Base-by-base conservation (phyloP, 2,888 invertebrate genomes). In the Xylocampa areola region DNA sequence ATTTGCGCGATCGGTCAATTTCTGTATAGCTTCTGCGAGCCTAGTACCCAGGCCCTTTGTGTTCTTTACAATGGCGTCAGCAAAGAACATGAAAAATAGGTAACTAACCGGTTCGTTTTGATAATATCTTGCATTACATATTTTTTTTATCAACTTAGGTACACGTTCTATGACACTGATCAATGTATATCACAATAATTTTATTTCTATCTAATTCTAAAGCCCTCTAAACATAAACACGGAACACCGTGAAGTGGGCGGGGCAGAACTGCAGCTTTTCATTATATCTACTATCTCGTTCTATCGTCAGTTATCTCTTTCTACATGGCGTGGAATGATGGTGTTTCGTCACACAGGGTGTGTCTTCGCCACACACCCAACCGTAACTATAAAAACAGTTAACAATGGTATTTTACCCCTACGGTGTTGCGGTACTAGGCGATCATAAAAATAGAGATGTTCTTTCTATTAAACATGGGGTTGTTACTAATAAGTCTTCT, bases 1-100 rank as follows among this genome's bases (percentile, higher is more conserved):
- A 92, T 92, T 92, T 91, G 89, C 86, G 81, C 88, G 88, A 89
- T 87, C 90, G 87, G 90, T 89, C 90, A 90, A 90, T 90, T 89
- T 87, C 87, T 85, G 75, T 81, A 82, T 83, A 80, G 82, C 76
- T 78, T 80, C 81, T 89, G 86, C 78, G 79, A 73, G 82, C 89
- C 87, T 87, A 82, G 90, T 88, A 71, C 80, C 79, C 79, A 59
- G 55, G 64, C 72, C 88, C 82, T 85, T 91, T 92, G 91, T 91
- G 74, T 79, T 72, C 71, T 55, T 72, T 77, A 91, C 90, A 91
- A 91, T 88, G 81, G 86, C 79, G 76, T 70, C 81, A 72, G 73
- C 71, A 72, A 73, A 66, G 79, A 83, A 86, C 81, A 84, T 82
- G 83, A 86, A 86, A 88, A 85, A 86, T 84, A 77, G 78, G 77